Percentiles rank a stretch among this genome's conserved stretches.
Evolutionary conservation across 1,140 invertebrate species (phyloP).

Genomic region (Drosophila pachea): DNA sequence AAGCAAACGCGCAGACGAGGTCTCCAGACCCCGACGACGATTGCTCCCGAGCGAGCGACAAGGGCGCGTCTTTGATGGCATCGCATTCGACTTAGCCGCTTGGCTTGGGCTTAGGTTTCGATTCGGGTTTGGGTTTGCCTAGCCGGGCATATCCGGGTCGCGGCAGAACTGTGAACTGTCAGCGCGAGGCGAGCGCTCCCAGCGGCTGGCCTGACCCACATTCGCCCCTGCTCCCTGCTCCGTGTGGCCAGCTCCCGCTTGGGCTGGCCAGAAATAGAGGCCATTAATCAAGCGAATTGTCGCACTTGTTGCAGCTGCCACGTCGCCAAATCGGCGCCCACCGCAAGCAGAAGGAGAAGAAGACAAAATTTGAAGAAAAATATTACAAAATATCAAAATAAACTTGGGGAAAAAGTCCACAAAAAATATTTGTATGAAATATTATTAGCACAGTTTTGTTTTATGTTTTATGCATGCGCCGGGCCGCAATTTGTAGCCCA

Average conservation of each 20-base stretch:
- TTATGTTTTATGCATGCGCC: constrained; percentile 15
- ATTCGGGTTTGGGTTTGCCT: constrained; percentile 20
- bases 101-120: background rate
- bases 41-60: constrained; percentile 17
- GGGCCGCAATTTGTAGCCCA: constrained; percentile 8
- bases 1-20: constrained; percentile 10
- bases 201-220: constrained; percentile 32
- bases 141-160: constrained; percentile 32
- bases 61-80: constrained; percentile 54
- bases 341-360: constrained; percentile 9
- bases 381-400: background rate
- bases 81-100: constrained; percentile 22
- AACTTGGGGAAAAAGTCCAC: background rate
- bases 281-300: constrained; percentile 40
- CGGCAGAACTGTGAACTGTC: constrained; percentile 38
- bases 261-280: constrained; percentile 27
- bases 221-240: background rate
- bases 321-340: constrained; percentile 44
- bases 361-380: background rate
- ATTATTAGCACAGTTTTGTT: constrained; percentile 25
- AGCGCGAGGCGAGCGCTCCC: constrained; percentile 17
- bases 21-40: constrained; percentile 14
- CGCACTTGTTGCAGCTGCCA: constrained; percentile 47
- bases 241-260: background rate
- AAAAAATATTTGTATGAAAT: constrained; percentile 2